Conservation (phyloP, 2,888 invertebrate species). For the Clunio marinus region DNA sequence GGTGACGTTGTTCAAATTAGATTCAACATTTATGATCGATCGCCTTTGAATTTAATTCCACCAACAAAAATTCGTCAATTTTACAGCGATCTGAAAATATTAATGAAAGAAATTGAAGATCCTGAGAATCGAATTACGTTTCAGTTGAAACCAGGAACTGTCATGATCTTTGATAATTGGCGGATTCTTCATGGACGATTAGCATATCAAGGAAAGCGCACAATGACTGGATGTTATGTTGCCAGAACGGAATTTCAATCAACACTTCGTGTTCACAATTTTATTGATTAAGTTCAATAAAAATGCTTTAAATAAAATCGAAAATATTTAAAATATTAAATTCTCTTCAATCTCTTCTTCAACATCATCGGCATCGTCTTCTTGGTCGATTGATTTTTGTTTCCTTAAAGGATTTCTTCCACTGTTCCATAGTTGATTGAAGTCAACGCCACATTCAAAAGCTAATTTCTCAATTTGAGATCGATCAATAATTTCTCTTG, state of each 20-base stretch:
- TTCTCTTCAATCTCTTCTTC: conserved; percentile 44
- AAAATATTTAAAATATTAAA: not conserved
- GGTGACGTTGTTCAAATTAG: conserved; percentile 60
- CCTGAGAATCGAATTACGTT: conserved; percentile 57
- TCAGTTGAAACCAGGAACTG: conserved; percentile 63
- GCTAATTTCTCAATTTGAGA: conserved; percentile 48
- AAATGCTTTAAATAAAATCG: not conserved
- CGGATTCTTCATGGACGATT: conserved; percentile 70
- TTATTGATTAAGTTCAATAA: conserved; percentile 5
- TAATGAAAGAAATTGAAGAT: conserved; percentile 55
- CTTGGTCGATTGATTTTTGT: conserved; percentile 24
- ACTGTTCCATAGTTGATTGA: conserved; percentile 49
- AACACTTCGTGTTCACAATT: not conserved
- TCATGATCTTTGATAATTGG: conserved; percentile 75
- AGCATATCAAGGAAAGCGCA: conserved; percentile 62
- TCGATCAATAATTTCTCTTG: conserved; percentile 47
- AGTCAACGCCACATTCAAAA: conserved; percentile 50
- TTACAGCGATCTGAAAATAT: conserved; percentile 58
- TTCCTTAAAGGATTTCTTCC: conserved; percentile 41
- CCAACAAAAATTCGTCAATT: conserved; percentile 56
- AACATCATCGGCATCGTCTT: conserved; percentile 42
- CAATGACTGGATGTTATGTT: conserved; percentile 68
- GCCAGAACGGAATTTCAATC: conserved; percentile 61
- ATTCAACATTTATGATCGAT: conserved; percentile 73
- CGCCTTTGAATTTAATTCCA: conserved; percentile 57